Conservation (phyloP, 2,113 vertebrate species). For the Leucoraja erinaceus region DNA sequence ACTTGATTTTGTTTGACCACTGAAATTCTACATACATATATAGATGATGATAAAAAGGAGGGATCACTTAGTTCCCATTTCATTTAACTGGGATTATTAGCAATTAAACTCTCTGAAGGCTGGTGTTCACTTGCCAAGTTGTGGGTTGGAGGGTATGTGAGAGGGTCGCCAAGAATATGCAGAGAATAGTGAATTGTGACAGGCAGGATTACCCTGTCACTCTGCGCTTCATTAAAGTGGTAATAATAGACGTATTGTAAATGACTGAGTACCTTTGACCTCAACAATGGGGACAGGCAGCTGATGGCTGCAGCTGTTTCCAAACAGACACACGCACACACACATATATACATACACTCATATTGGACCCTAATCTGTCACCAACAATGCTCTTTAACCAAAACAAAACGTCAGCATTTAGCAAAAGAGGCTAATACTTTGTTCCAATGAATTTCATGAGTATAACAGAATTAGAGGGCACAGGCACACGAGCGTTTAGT, state of each 20-base stretch:
- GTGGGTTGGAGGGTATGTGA: neutral
- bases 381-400: slow-evolving; percentile 21
- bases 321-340: slow-evolving; percentile 15
- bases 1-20: neutral
- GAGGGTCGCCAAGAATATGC: slow-evolving; percentile 9
- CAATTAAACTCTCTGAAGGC: slow-evolving; percentile 23
- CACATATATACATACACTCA: neutral
- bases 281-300: slow-evolving; percentile 33
- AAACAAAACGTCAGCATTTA: slow-evolving; percentile 20
- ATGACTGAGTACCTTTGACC: slow-evolving; percentile 37
- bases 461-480: slow-evolving; percentile 26
- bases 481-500: slow-evolving; percentile 28
- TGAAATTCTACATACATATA: neutral
- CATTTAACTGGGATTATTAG: slow-evolving; percentile 19
- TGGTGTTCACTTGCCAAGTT: neutral
- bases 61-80: neutral
- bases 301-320: slow-evolving; percentile 36
- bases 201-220: slow-evolving; percentile 34
- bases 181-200: slow-evolving; percentile 26
- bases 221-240: slow-evolving; percentile 36
- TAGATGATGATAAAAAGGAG: neutral
- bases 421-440: slow-evolving; percentile 17
- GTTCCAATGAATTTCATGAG: slow-evolving; percentile 34
- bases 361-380: slow-evolving; percentile 30
- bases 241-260: slow-evolving; percentile 35